Conservation (phyloP, 2,113 vertebrate genomes). For the Antigone vipio region DNA sequence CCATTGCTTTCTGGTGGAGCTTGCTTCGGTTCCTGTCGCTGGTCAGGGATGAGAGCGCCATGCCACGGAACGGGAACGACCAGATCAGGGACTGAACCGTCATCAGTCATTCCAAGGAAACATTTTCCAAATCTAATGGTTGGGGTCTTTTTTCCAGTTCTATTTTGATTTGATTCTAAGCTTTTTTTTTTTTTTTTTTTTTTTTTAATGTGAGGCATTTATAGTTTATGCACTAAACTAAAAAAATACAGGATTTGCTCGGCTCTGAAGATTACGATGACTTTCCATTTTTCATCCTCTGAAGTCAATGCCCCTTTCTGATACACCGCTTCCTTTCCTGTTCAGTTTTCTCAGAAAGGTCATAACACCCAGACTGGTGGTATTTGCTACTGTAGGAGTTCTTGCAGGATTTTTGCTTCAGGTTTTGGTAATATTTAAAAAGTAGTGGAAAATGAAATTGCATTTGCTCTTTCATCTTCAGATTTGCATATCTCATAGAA, state of each 20-base stretch:
- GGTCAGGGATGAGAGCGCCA: rapidly evolving
- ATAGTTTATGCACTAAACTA: background rate
- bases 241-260: background rate
- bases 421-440: background rate
- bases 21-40: background rate
- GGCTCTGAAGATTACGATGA: background rate
- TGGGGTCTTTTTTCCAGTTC: background rate
- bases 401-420: background rate
- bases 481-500: background rate
- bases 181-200: background rate
- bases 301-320: background rate
- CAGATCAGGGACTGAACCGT: background rate
- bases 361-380: rapidly evolving
- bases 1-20: background rate
- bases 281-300: background rate
- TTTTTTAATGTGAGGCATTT: background rate
- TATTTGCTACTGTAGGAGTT: background rate
- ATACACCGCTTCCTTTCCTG: background rate
- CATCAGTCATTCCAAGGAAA: rapidly evolving
- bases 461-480: background rate
- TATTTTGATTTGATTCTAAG: background rate
- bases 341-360: background rate
- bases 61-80: background rate
- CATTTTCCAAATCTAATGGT: rapidly evolving
- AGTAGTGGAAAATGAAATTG: background rate